Base-by-base conservation (phyloP, 1,140 invertebrate species). In the Sitobion miscanthi region DNA sequence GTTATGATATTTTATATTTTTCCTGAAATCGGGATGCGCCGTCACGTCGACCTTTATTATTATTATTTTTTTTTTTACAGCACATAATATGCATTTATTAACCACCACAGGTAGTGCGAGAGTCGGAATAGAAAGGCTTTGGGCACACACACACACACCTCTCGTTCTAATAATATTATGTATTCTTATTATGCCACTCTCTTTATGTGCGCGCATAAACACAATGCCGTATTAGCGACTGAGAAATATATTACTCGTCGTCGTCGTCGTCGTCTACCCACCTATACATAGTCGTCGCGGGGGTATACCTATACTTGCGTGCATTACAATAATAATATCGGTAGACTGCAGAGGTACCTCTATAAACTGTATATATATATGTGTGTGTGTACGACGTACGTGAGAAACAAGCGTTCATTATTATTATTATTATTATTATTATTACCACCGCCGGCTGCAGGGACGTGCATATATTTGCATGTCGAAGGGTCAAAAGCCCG, bases 371-470 rank as follows among this genome's bases (percentile, higher is more conserved):
- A 38, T 38, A 38, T 85, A 14, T n/a, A 38, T 38, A 38, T 85
- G 9, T 23, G 20, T 54, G 11, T 45, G 25, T 54, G 21, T 35
- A 23, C 83, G 42, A 45, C 42, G 85, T 90, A 90, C 88, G 88
- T 90, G 88, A 90, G 88, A 90, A 90, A 90, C 88, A 90, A 90
- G 88, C 88, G 88, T 90, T 62, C 52, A 57, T 89, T 89, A 89
- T 49, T 54, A 88, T 88, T 42, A 42, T 42, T 54, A 88, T 88
- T 42, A 42, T 42, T 42, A 42, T 42, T 88, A 88, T 88, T 88
- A 88, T 88, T 88, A 88, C 49, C 52, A 88, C n/a, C 17, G 52
- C 52, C 88, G 52, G 88, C 88, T 62, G 88, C 88, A 57, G 87
- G 87, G 87, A 88, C 87, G 47, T 54, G 86, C 45, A 49, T 47